Evolutionary conservation across 2,113 vertebrate species (phyloP).

Genomic region (Petrocephalus zakoni): DNA sequence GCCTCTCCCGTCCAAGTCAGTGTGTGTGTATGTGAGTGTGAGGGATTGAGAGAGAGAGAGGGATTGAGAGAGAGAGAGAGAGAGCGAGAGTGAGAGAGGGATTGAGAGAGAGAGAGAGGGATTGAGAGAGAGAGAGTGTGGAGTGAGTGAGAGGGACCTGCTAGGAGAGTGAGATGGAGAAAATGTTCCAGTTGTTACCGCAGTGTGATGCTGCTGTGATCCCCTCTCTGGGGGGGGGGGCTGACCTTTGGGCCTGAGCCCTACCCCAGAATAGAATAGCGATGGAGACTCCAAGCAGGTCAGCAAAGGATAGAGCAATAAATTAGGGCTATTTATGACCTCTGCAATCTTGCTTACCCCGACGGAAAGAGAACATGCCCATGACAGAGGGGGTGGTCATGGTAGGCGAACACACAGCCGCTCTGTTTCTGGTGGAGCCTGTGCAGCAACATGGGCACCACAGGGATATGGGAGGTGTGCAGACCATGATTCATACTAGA

Average conservation of each 20-base stretch:
- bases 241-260: background rate
- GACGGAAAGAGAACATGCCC: background rate
- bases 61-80: constrained; percentile 8
- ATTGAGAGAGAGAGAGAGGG: constrained; percentile 24
- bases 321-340: constrained; percentile 12
- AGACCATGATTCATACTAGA: background rate
- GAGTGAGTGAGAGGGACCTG: constrained; percentile 25
- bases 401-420: background rate
- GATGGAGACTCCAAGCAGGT: background rate
- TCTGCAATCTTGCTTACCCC: background rate
- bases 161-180: constrained; percentile 23
- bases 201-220: constrained; percentile 45
- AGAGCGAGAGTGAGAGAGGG: background rate
- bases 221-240: constrained; percentile 15
- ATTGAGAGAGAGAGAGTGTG: constrained; percentile 25
- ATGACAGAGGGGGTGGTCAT: background rate
- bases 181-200: constrained; percentile 33
- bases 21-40: constrained; percentile 16
- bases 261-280: constrained; percentile 16
- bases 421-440: background rate
- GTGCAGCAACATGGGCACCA: background rate
- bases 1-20: constrained; percentile 40
- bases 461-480: background rate
- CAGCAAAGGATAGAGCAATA: background rate
- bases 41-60: constrained; percentile 20